These are phyloP conservation scores for Clarias pachynema DNA, from an alignment of 2,797 vertebrate species.

Conservation along the genomic window DNA sequence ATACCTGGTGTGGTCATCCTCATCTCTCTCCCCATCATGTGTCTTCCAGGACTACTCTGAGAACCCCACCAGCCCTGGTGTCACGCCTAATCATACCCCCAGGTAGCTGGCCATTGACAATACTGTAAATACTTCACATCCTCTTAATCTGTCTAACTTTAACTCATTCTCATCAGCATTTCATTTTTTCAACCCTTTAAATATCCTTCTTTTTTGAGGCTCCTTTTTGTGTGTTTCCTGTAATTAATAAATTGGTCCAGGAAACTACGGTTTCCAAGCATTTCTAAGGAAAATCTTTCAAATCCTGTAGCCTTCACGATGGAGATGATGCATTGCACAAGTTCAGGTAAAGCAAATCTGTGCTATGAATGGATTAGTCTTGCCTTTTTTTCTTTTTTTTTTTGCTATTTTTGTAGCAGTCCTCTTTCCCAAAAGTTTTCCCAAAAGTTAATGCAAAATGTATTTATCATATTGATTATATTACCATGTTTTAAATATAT, in stretches of 20 bases:
- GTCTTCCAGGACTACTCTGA: slow-evolving; percentile 88
- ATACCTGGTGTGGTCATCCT: slow-evolving; percentile 71
- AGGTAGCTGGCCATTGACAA: slow-evolving; percentile 84
- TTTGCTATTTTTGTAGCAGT: slow-evolving; percentile 16
- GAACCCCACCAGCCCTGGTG: slow-evolving; percentile 81
- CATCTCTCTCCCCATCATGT: slow-evolving; percentile 84
- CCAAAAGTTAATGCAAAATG: not conserved
- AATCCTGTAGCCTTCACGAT: slow-evolving; percentile 61
- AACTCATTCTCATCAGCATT: slow-evolving; percentile 59
- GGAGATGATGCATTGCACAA: slow-evolving; percentile 60
- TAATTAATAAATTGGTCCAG: slow-evolving; percentile 21
- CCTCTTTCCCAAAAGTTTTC: slow-evolving; percentile 35
- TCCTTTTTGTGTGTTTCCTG: slow-evolving; percentile 24
- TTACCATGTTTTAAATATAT: not conserved
- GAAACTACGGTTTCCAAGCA: slow-evolving; percentile 30
- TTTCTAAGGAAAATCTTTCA: slow-evolving; percentile 56
- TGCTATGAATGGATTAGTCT: slow-evolving; percentile 32
- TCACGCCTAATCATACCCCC: slow-evolving; percentile 85
- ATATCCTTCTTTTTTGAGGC: slow-evolving; percentile 43
- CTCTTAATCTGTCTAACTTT: slow-evolving; percentile 42
- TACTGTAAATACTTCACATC: slow-evolving; percentile 66
- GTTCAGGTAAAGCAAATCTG: slow-evolving; percentile 52
- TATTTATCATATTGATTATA: not conserved
- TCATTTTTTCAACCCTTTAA: slow-evolving; percentile 68
- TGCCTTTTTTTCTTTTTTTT: not conserved